Conservation (phyloP, 2,113 vertebrate species). For the Hyaena hyaena region DNA sequence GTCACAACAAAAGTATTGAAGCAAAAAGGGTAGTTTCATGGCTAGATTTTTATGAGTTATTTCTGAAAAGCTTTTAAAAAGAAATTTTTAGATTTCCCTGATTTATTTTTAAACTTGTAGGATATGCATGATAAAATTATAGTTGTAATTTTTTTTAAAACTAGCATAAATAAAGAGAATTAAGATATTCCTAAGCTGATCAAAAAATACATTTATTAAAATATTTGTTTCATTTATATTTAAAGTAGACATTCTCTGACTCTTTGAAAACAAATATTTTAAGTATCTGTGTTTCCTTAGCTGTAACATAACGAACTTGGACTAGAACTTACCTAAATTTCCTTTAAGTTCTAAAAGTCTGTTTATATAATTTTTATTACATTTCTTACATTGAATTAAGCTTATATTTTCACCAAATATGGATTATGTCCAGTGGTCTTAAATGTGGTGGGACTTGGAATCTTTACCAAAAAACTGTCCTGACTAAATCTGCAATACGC, state of each 20-base stretch:
- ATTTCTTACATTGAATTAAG: constrained; percentile 28
- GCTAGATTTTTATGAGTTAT: constrained; percentile 49
- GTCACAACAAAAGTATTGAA: constrained; percentile 52
- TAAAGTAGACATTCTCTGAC: neutral
- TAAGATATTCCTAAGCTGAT: neutral
- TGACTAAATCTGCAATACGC: neutral
- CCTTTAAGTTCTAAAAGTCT: neutral
- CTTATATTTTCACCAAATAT: neutral
- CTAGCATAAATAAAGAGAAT: neutral
- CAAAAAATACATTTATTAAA: neutral
- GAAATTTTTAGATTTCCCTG: neutral
- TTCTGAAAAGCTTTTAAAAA: constrained; percentile 51
- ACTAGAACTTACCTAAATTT: neutral
- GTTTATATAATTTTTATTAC: neutral
- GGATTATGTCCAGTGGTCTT: neutral
- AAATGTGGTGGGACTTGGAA: neutral
- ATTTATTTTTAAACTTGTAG: constrained; percentile 35
- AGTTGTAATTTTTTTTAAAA: neutral
- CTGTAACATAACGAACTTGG: neutral
- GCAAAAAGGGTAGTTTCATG: constrained; percentile 13
- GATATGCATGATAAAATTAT: neutral
- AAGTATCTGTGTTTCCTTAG: neutral
- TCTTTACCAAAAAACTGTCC: neutral
- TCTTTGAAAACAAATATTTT: constrained; percentile 47
- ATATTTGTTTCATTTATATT: neutral